Percentiles rank a stretch among this genome's conserved stretches.
These are phyloP conservation scores for Acanthisitta chloris DNA, from an alignment of 2,113 vertebrate genomes.

Conservation along the genomic window DNA sequence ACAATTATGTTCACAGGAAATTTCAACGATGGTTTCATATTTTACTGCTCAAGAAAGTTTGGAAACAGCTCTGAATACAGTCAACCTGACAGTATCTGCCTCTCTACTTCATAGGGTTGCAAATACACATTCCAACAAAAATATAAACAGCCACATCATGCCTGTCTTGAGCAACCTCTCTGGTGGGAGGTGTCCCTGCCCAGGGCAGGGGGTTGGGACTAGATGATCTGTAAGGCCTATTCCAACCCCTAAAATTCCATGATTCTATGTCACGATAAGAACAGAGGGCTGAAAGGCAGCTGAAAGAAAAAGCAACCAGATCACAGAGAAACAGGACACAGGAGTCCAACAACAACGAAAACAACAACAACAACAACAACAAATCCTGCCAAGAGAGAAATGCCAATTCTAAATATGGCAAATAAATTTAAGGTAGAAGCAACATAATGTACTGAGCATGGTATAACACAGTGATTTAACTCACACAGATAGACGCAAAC, in stretches of 20 bases:
- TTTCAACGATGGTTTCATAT: not conserved
- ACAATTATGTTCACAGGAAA: not conserved
- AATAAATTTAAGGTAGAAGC: not conserved
- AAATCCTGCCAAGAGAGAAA: not conserved
- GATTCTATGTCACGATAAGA: not conserved
- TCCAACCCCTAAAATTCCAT: too few species aligned
- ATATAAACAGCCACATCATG: not conserved
- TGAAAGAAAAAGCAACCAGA: not conserved
- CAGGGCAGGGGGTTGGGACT: too few species aligned
- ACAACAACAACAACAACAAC: not conserved
- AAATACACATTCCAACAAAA: not conserved
- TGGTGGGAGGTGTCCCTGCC: too few species aligned
- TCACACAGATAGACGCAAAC: not conserved
- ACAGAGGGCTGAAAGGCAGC: not conserved
- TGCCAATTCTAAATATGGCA: not conserved
- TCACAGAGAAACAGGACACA: not conserved
- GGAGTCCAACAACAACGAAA: not conserved
- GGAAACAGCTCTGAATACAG: not conserved
- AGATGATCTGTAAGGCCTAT: too few species aligned
- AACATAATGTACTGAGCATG: not conserved
- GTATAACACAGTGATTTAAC: not conserved
- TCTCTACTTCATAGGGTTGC: not conserved
- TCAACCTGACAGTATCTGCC: not conserved
- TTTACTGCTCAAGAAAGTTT: not conserved
- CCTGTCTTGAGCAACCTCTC: too few species aligned